Percentiles rank a stretch among this genome's conserved stretches.
Conservation (phyloP, 2,888 invertebrate species). For the Spodoptera picta region DNA sequence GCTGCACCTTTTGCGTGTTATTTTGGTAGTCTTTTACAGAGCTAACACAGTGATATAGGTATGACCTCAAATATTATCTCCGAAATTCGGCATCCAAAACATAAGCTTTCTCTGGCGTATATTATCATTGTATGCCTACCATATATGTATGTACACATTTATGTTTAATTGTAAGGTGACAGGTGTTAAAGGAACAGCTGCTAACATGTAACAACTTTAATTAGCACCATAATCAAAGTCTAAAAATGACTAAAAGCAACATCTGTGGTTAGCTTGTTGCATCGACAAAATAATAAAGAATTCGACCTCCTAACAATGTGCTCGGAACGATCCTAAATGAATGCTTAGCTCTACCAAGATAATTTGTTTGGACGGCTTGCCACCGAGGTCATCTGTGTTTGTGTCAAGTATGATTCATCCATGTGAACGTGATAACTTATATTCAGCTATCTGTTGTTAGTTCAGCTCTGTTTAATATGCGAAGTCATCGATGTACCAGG, state of each 20-base stretch:
- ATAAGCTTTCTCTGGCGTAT: constrained; percentile 13
- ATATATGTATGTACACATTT: neutral
- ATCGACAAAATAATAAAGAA: constrained; percentile 6
- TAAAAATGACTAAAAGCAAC: neutral
- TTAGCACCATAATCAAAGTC: constrained; percentile 14
- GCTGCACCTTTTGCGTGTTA: constrained; percentile 21
- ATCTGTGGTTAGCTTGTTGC: constrained; percentile 1
- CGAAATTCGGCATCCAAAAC: constrained; percentile 9
- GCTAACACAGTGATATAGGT: neutral
- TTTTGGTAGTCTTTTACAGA: constrained; percentile 2
- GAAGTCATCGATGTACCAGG: constrained; percentile 15
- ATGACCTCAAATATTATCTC: constrained; percentile 1
- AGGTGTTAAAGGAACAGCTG: constrained; percentile 34
- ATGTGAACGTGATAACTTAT: constrained; percentile 58
- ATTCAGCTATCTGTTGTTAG: constrained; percentile 29
- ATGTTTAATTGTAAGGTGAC: constrained; percentile 9
- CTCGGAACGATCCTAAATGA: constrained; percentile 27
- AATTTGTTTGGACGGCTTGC: constrained; percentile 70
- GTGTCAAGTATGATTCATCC: constrained; percentile 75
- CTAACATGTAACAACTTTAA: constrained; percentile 4
- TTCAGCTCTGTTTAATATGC: constrained; percentile 28
- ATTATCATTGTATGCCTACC: constrained; percentile 2
- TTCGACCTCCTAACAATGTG: constrained; percentile 11
- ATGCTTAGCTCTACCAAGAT: constrained; percentile 51
- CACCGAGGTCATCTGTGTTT: constrained; percentile 67